phyloP scores from a whole-genome alignment of 1,140 invertebrate species.

The Drosophila baimaii region DNA sequence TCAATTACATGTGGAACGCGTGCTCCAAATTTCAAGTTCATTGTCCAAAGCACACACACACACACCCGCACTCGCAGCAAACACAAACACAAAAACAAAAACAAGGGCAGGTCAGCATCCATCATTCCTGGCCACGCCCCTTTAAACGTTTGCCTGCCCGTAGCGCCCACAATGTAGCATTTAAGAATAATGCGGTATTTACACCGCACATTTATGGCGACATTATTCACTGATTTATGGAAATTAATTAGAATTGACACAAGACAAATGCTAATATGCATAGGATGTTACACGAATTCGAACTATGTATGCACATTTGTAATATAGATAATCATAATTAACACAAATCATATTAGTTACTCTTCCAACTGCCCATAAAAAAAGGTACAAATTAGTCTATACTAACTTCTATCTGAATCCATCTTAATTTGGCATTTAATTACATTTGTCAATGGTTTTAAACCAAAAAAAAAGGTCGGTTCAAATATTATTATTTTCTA shows the following conservation, averaged over 20 bases:
- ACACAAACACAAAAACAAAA: slow-evolving; percentile 28
- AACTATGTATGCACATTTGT: background rate
- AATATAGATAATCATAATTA: background rate
- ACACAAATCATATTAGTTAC: background rate
- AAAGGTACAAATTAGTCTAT: background rate
- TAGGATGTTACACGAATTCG: background rate
- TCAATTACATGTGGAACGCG: slow-evolving; percentile 62
- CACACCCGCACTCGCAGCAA: background rate
- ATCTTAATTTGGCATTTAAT: background rate
- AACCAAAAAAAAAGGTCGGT: no score
- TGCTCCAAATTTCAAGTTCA: slow-evolving; percentile 73
- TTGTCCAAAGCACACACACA: slow-evolving; percentile 46
- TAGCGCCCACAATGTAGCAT: background rate
- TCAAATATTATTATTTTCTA: no score
- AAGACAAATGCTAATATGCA: background rate
- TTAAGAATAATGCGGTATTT: background rate
- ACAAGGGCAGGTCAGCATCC: slow-evolving; percentile 50
- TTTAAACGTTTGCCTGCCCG: background rate
- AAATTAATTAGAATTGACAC: slow-evolving; percentile 7
- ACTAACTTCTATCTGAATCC: no score
- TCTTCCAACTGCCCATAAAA: background rate
- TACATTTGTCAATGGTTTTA: background rate
- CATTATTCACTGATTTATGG: slow-evolving; percentile 2
- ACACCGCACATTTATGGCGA: background rate
- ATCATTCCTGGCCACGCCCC: slow-evolving; percentile 7